Evolutionary conservation across 2,888 invertebrate species (phyloP), one percentile per base, ranked within the genome.

Genomic region (Uropetala carovei): DNA sequence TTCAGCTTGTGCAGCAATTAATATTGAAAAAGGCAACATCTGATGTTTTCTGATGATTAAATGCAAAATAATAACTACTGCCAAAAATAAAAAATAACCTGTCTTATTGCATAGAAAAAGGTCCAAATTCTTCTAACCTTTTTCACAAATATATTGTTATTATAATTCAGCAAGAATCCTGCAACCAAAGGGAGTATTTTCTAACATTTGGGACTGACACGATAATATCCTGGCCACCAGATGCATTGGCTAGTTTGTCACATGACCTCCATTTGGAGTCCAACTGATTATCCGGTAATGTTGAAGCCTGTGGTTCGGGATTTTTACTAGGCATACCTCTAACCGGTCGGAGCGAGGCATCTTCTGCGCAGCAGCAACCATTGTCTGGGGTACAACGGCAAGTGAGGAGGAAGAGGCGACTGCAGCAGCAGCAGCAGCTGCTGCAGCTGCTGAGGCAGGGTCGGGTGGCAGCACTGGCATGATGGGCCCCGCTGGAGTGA

Each of bases 281-380:
- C 86, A 86, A 89, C 89, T 43, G 64, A 64, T 43, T 30, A 58
- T 83, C 83, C 2, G 83, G 43, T 57, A 83, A 60, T 68, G 68
- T 64, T 43, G 89, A 89, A 68, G 64, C 64, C 68, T 86, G 86
- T 27, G n/a, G 60, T 22, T 60, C 59, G 64, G 68, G 64, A 68
- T 89, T 64, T 60, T 89, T 43, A 64, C 64, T 89, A 89, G 89
- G 89, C 89, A 89, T 97, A 99, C 99, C 98, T 99, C 99, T 96
- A 99, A 97, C 96, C 99, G 97, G 96, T 99, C 99, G 95, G 98
- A 97, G 96, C 99, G 97, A 94, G 98, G 98, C 97, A 98, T 97
- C 96, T 99, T 99, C 96, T 98, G 98, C 96, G 98, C 97, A 94
- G 96, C 96, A 96, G 97, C 98, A 95, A 97, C 98, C 89, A 95